Evolutionary conservation across 2,888 invertebrate species (phyloP).

Genomic region (Archips xylosteana): DNA sequence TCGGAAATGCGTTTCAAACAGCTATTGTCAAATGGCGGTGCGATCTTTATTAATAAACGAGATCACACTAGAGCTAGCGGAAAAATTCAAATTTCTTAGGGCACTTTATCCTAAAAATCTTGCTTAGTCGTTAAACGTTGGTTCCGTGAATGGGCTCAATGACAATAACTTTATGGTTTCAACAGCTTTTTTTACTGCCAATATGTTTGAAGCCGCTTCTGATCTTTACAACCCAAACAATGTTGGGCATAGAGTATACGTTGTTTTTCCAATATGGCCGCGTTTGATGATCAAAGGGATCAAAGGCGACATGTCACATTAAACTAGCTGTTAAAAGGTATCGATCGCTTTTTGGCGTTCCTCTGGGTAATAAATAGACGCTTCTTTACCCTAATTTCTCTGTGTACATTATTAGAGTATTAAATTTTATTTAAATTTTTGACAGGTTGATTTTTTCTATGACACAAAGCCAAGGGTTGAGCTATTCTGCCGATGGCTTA

Average conservation of each 20-base stretch:
- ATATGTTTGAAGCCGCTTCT: constrained; percentile 37
- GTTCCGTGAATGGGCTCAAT: constrained; percentile 32
- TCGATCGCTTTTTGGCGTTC: constrained; percentile 33
- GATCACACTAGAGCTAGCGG: not conserved
- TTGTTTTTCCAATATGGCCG: constrained; percentile 42
- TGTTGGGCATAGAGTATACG: constrained; percentile 40
- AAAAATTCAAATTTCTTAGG: not conserved
- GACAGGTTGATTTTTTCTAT: not conserved
- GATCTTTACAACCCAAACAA: constrained; percentile 42
- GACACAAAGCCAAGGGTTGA: not conserved
- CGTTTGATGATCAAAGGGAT: constrained; percentile 41
- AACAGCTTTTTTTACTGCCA: constrained; percentile 42
- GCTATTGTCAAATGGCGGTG: not conserved
- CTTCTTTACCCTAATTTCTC: too few relatives aligned
- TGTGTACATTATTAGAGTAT: not conserved
- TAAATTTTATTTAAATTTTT: not conserved
- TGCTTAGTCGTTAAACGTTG: not conserved
- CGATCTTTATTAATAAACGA: too few relatives aligned
- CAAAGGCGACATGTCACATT: constrained; percentile 40
- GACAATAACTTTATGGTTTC: constrained; percentile 41
- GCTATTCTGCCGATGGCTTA: not conserved
- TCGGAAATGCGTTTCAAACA: not conserved
- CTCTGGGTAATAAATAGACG: constrained; percentile 6
- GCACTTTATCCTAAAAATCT: not conserved
- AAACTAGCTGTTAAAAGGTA: constrained; percentile 40